These are phyloP conservation scores for Maniola hyperantus DNA, from an alignment of 2,888 invertebrate species.

Conservation along the genomic window DNA sequence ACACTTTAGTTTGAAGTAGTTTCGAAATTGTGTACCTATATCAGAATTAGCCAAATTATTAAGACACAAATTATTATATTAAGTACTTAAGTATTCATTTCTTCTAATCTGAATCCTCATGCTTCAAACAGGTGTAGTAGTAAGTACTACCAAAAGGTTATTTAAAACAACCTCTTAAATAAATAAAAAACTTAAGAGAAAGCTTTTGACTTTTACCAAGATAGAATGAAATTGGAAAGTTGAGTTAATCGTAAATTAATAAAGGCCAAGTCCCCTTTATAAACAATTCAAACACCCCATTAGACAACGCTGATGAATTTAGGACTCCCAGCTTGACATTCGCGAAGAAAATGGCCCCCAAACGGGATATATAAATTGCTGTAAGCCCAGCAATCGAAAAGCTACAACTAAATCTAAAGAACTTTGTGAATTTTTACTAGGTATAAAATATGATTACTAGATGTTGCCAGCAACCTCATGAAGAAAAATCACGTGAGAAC, in stretches of 20 bases:
- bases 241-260: conserved; percentile 26
- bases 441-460: too few species aligned
- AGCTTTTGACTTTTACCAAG: conserved; percentile 7
- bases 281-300: conserved; percentile 34
- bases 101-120: too few species aligned
- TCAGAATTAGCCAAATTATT: too few species aligned
- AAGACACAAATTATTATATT: too few species aligned
- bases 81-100: too few species aligned
- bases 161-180: conserved; percentile 2
- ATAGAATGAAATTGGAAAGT: conserved; percentile 21
- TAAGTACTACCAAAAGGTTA: background rate
- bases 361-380: conserved; percentile 6
- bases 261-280: conserved; percentile 26
- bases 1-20: too few species aligned
- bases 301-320: conserved; percentile 32
- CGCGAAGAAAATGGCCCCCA: conserved; percentile 6
- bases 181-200: background rate
- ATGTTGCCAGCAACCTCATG: too few species aligned
- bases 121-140: too few species aligned
- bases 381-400: background rate
- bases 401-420: background rate
- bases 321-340: conserved; percentile 28
- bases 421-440: background rate
- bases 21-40: too few species aligned
- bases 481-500: too few species aligned